phyloP scores from a whole-genome alignment of 1,140 invertebrate genomes.

The Diabrotica virgifera region DNA sequence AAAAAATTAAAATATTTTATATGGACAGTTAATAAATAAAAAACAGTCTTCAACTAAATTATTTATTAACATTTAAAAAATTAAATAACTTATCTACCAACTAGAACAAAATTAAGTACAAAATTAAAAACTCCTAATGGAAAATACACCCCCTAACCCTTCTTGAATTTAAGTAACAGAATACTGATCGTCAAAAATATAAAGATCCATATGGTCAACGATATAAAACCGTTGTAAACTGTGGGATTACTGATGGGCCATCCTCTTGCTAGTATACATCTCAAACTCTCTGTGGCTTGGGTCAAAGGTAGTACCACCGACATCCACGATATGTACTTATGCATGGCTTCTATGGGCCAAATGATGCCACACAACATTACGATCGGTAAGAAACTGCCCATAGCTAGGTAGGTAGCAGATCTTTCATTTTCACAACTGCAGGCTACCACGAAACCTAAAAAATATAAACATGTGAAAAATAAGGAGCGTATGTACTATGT shows the following conservation, averaged over 20 bases:
- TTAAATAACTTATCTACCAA: slow-evolving; percentile 18
- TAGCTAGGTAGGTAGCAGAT: slow-evolving; percentile 86
- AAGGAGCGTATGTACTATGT: no score
- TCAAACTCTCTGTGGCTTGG: slow-evolving; percentile 86
- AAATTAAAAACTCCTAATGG: not conserved
- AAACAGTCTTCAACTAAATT: not conserved
- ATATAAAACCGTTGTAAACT: slow-evolving; percentile 84
- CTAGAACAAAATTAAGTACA: slow-evolving; percentile 6
- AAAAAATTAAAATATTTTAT: no score
- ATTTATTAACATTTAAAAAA: not conserved
- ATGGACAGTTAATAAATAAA: no score
- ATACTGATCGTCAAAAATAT: slow-evolving; percentile 78
- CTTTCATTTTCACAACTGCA: slow-evolving; percentile 84
- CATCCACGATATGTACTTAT: slow-evolving; percentile 70
- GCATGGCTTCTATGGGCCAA: slow-evolving; percentile 85
- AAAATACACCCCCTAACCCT: slow-evolving; percentile 51
- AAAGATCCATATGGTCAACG: slow-evolving; percentile 80
- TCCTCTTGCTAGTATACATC: slow-evolving; percentile 83
- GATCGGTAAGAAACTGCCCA: slow-evolving; percentile 91
- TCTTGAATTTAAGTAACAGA: slow-evolving; percentile 77
- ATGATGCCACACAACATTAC: slow-evolving; percentile 85
- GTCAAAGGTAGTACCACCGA: slow-evolving; percentile 84
- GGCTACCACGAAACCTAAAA: slow-evolving; percentile 81
- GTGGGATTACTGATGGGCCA: slow-evolving; percentile 74
- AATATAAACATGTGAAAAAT: slow-evolving; percentile 9